Base-by-base conservation (phyloP, 2,888 invertebrate species). In the Auanema freiburgensis region DNA sequence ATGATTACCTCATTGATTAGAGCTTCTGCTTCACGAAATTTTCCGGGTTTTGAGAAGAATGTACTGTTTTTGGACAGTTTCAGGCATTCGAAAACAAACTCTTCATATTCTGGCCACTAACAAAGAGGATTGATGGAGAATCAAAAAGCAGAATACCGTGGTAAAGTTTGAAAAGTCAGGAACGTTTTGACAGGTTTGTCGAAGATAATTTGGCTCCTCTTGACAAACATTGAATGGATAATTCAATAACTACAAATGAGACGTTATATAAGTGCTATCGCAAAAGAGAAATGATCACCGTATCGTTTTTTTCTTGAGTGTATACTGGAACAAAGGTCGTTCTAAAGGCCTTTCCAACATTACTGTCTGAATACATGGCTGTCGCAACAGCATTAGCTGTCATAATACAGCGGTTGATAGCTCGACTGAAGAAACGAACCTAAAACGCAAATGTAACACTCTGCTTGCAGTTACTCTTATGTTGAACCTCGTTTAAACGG, bases 91-190 rank as follows among this genome's bases (percentile, higher is more conserved):
- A 46, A 46, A 3, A 46, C 46, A 10, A 46, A 46, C 8, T 21
- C 46, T 10, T 46, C 46, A 10, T 18, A 46, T 10, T 46, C 46
- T 18, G 46, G 46, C 46, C 46, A 46, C 46, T 46, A 46, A n/a
- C 10, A 46, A 3, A 16, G 3, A 46, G 3, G 21, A 46, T 46
- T 18, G 46, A 5, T 21, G 10, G 33, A 33, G 21, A 5, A 3
- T 46, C 46, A 46, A 21, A 46, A 8, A 8, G 10, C 46, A 5
- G 10, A 46, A 46, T 46, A 46, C 33, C 33, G 33, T 33, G 33
- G 3, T 33, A 8, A 33, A 33, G 8, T 8, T 33, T 8, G 33
- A 33, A 8, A 33, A 33, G 33, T 33, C 33, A 33, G 33, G 33
- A 33, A 33, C 33, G 8, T 33, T 33, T 33, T 33, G 33, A 8